Base-by-base conservation (phyloP, 92 coral and sea anemone genomes). In the Isaurus tuberculatus region DNA sequence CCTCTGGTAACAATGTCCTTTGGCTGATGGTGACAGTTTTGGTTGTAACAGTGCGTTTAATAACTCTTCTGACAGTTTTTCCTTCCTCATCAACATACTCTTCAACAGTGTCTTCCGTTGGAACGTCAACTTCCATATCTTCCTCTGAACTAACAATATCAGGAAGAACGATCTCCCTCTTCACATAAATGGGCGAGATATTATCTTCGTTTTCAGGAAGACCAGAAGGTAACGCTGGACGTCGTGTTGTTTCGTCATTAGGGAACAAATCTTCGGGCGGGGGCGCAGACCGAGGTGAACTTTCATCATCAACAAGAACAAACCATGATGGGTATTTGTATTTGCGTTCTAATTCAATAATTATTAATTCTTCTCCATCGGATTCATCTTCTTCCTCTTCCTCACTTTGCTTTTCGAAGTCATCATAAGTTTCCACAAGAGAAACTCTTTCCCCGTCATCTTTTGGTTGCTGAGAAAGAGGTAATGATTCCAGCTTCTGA, bases 401-500 rank as follows among this genome's bases (percentile, higher is more conserved):
- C 23, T 43, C 61, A 8, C 36, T 31, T 44, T 44, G 37, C 1
- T 11, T 20, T 67, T 67, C 16, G 2, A 30, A 20, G 6, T 82
- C 42, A 64, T 55, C 48, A 42, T 69, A 85, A 25, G 13, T 61
- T 61, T 9, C 3, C 11, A 20, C 20, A 11, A n/a, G 57, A 14
- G 10, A 13, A 2, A 13, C 57, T 11, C 16, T 61, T 25, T 23
- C 32, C 14, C 67, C 34, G 6, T 27, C 29, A 26, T 26, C 69
- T 13, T 25, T 44, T 15, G 68, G 81, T 3, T 75, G 42, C 14
- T 74, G 22, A 51, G 81, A 82, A 19, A 85, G 83, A 61, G 19
- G 74, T 13, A 85, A 73, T 11, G 92, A 86, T 33, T 80, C 86
- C 13, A 73, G 86, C 34, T 81, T 79, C 65, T 89, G 74, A 46